phyloP scores from a whole-genome alignment of 1,140 invertebrate species.

The Telenomus remus region DNA sequence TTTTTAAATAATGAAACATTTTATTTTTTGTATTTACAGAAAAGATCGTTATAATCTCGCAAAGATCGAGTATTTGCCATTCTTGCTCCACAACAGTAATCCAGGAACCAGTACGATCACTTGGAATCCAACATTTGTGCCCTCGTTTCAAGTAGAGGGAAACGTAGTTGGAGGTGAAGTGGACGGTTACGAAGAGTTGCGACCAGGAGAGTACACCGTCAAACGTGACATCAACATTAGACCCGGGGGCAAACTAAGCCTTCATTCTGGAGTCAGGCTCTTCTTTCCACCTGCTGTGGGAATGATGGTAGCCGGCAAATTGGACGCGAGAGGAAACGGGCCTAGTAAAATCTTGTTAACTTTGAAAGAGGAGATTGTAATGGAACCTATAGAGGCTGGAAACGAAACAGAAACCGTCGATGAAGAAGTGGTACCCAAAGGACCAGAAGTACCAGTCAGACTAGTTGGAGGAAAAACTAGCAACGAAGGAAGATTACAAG shows the following conservation, averaged over 20 bases:
- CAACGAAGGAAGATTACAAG: constrained; percentile 87
- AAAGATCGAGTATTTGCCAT: constrained; percentile 90
- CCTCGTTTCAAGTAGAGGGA: constrained; percentile 82
- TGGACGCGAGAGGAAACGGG: constrained; percentile 87
- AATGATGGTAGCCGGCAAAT: constrained; percentile 95
- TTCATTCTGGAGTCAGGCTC: constrained; percentile 91
- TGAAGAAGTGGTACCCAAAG: constrained; percentile 67
- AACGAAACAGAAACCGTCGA: constrained; percentile 65
- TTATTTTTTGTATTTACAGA: constrained; percentile 68
- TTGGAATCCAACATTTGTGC: constrained; percentile 83
- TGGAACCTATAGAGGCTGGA: constrained; percentile 78
- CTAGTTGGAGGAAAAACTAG: constrained; percentile 84
- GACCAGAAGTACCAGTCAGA: constrained; percentile 80
- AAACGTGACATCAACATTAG: constrained; percentile 93
- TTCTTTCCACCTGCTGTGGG: constrained; percentile 93
- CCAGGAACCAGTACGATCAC: constrained; percentile 86
- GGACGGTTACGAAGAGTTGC: constrained; percentile 87
- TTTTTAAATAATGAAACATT: neutral
- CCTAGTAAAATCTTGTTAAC: constrained; percentile 87
- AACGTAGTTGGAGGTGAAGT: constrained; percentile 91
- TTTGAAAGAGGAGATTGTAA: constrained; percentile 82
- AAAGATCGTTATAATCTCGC: constrained; percentile 95
- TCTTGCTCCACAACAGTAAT: constrained; percentile 88
- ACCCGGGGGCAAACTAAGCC: constrained; percentile 88
- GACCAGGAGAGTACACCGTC: constrained; percentile 88